phyloP scores from a whole-genome alignment of 2,113 vertebrate genomes.

The Colaptes auratus region DNA sequence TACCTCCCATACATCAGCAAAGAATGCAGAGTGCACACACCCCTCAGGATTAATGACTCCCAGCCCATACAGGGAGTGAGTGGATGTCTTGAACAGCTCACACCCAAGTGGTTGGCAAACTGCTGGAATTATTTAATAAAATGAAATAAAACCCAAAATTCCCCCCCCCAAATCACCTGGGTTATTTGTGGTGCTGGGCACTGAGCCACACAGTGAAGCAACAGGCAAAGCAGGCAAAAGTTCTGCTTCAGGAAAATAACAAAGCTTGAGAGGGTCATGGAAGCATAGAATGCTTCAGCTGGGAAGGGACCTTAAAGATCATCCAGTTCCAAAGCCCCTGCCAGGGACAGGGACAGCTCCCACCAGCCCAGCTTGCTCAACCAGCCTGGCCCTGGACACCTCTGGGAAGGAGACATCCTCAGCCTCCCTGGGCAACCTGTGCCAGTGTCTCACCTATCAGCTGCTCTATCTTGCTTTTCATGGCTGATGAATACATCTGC shows the following conservation, averaged over 20 bases:
- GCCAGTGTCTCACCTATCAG: neutral
- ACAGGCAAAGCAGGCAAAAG: neutral
- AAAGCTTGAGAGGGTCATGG: neutral
- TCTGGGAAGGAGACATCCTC: too few species aligned
- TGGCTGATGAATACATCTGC: neutral
- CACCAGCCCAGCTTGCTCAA: too few species aligned
- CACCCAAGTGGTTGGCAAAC: slow-evolving; percentile 8
- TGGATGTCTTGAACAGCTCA: slow-evolving; percentile 18
- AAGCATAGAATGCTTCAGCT: too few species aligned
- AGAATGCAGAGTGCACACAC: neutral
- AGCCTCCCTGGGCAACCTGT: too few species aligned
- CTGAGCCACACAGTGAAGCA: neutral
- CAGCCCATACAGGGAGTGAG: neutral
- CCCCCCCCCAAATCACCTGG: neutral
- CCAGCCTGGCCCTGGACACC: too few species aligned
- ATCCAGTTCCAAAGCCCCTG: too few species aligned
- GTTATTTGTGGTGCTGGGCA: neutral
- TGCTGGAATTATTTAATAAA: neutral
- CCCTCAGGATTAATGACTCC: neutral
- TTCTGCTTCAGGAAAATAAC: neutral
- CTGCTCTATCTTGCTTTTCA: neutral
- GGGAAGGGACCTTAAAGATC: too few species aligned
- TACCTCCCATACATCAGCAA: neutral
- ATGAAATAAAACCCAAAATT: too few species aligned
- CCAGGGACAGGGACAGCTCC: too few species aligned